A percentile compares a stretch with the other conserved stretches of the same genome.
phyloP scores from a whole-genome alignment of 2,888 invertebrate genomes.

The Ectemnius cavifrons region DNA sequence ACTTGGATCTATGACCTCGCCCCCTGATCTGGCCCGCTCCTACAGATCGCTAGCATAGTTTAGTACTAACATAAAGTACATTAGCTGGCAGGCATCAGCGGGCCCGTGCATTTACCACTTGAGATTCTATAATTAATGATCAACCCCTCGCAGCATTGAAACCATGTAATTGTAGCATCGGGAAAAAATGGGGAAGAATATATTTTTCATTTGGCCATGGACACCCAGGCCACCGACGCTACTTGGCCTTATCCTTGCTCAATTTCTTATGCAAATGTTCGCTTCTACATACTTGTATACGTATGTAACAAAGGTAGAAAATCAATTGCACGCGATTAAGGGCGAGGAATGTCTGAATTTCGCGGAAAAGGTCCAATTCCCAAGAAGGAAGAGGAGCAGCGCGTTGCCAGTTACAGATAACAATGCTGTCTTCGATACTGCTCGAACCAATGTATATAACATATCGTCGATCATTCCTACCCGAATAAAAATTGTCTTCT shows the following conservation, averaged over 20 bases:
- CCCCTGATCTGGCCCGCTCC: slow-evolving; percentile 17
- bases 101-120: background rate
- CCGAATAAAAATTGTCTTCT: slow-evolving; percentile 63
- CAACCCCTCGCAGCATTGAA: slow-evolving; percentile 8
- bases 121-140: slow-evolving; percentile 24
- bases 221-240: slow-evolving; percentile 48
- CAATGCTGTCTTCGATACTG: slow-evolving; percentile 72
- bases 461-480: slow-evolving; percentile 74
- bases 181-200: slow-evolving; percentile 40
- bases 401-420: slow-evolving; percentile 70
- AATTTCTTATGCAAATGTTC: slow-evolving; percentile 71
- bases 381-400: slow-evolving; percentile 71
- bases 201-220: slow-evolving; percentile 30
- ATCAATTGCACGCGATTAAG: slow-evolving; percentile 53
- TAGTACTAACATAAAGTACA: slow-evolving; percentile 25
- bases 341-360: slow-evolving; percentile 27
- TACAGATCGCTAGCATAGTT: slow-evolving; percentile 19
- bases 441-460: slow-evolving; percentile 70
- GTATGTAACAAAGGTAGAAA: slow-evolving; percentile 69
- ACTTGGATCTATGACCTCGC: slow-evolving; percentile 36
- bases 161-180: background rate
- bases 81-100: background rate
- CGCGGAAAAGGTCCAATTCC: slow-evolving; percentile 38
- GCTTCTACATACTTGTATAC: slow-evolving; percentile 72
- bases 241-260: slow-evolving; percentile 67